A percentile compares a stretch with the other conserved stretches of the same genome.
Conservation (phyloP, 2,797 vertebrate species). For the Eupleurogrammus muticus region DNA sequence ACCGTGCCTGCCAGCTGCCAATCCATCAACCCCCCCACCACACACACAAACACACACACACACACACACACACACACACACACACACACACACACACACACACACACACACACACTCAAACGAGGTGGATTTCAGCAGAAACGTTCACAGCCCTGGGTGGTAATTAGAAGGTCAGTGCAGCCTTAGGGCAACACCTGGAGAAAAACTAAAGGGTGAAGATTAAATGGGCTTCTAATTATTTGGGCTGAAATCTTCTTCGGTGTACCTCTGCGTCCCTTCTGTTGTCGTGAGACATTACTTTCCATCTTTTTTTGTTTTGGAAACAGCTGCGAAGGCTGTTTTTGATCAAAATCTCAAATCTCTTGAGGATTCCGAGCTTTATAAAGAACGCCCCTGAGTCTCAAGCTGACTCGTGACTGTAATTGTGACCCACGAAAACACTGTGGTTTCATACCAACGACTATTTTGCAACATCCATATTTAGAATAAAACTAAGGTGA, state of each 20-base stretch:
- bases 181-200: conserved; percentile 33
- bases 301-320: neutral
- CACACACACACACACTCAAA: conserved; percentile 57
- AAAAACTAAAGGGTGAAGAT: conserved; percentile 60
- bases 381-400: conserved; percentile 11
- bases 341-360: conserved; percentile 4
- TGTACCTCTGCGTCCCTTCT: conserved; percentile 37
- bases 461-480: neutral
- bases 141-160: conserved; percentile 57
- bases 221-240: conserved; percentile 41
- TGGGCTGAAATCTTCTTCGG: conserved; percentile 36
- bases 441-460: neutral
- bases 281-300: conserved; percentile 7
- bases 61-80: too few relatives aligned
- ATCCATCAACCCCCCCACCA: conserved; percentile 49
- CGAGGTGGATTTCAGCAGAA: conserved; percentile 64
- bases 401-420: neutral
- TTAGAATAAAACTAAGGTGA: conserved; percentile 13
- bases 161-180: conserved; percentile 62
- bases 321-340: conserved; percentile 4
- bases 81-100: too few relatives aligned
- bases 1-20: conserved; percentile 56
- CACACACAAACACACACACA: too few relatives aligned
- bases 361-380: conserved; percentile 10
- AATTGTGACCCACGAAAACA: neutral